Percentiles rank a stretch among this genome's conserved stretches.
phyloP scores from a whole-genome alignment of 1,140 invertebrate genomes.

The Dendroctonus ponderosae region DNA sequence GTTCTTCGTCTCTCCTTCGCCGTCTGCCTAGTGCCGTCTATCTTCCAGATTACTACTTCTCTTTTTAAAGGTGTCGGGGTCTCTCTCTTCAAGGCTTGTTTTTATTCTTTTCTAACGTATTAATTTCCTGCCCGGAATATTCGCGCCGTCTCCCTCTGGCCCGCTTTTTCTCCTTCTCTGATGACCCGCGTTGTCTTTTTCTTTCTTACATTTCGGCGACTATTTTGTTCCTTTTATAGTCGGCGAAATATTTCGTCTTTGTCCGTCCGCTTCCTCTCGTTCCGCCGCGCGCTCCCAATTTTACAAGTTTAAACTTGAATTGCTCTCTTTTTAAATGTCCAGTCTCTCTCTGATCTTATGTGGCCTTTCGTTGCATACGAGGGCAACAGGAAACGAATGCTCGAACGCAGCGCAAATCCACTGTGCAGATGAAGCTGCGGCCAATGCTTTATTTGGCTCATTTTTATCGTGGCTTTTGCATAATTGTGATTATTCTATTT shows the following conservation, averaged over 20 bases:
- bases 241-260: constrained; percentile 40
- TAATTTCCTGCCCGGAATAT: constrained; percentile 45
- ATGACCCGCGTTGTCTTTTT: constrained; percentile 44
- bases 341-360: constrained; percentile 31
- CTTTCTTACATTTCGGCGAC: constrained; percentile 35
- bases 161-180: constrained; percentile 36
- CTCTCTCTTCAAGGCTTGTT: constrained; percentile 40
- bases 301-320: constrained; percentile 46
- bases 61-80: constrained; percentile 34
- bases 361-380: constrained; percentile 24
- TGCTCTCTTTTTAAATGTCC: constrained; percentile 42
- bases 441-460: too few relatives aligned
- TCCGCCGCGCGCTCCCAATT: constrained; percentile 33
- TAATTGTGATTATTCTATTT: too few relatives aligned
- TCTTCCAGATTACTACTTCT: constrained; percentile 35
- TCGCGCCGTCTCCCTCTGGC: constrained; percentile 23
- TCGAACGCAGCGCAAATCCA: too few relatives aligned
- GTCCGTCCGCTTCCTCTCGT: constrained; percentile 18
- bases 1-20: constrained; percentile 39
- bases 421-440: too few relatives aligned
- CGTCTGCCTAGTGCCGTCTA: constrained; percentile 23
- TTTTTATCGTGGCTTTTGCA: too few relatives aligned
- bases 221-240: constrained; percentile 38
- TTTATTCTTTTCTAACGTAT: constrained; percentile 48
- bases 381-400: neutral